phyloP scores from a whole-genome alignment of 2,797 vertebrate species.

The Sebastes oblongus region DNA sequence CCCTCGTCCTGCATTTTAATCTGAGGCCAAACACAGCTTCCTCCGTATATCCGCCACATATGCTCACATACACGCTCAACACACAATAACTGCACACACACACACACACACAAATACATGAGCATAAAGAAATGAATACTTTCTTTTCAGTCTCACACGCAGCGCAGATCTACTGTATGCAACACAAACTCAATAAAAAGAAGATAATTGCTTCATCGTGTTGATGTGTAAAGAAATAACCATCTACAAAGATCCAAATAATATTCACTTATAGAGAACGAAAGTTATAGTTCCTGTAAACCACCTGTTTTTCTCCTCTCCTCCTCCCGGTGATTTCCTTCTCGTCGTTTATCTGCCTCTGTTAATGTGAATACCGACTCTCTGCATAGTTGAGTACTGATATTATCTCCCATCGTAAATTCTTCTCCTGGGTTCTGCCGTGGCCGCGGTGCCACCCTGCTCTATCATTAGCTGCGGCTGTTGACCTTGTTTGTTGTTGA shows the following conservation, averaged over 20 bases:
- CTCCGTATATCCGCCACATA: conserved; percentile 70
- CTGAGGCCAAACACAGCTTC: conserved; percentile 81
- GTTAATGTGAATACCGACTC: conserved; percentile 28
- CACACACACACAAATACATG: background rate
- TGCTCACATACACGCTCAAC: conserved; percentile 26
- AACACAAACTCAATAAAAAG: background rate
- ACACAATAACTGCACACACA: conserved; percentile 17
- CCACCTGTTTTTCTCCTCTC: conserved; percentile 30
- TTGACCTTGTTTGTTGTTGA: conserved; percentile 52
- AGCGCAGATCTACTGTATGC: too few relatives aligned
- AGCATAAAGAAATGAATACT: background rate
- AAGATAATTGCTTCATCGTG: background rate
- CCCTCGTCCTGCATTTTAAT: conserved; percentile 76
- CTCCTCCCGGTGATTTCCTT: background rate
- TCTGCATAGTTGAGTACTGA: conserved; percentile 8
- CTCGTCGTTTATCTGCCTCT: conserved; percentile 5
- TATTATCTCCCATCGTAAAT: conserved; percentile 45
- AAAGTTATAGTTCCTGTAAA: background rate
- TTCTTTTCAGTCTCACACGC: background rate
- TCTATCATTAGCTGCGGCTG: conserved; percentile 56
- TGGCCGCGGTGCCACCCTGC: conserved; percentile 34
- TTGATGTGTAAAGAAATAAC: background rate
- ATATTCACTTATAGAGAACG: background rate
- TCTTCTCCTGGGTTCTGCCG: conserved; percentile 18
- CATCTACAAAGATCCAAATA: background rate